Conservation (phyloP, 1,140 invertebrate genomes). For the Bursaphelenchus mucronatus region DNA sequence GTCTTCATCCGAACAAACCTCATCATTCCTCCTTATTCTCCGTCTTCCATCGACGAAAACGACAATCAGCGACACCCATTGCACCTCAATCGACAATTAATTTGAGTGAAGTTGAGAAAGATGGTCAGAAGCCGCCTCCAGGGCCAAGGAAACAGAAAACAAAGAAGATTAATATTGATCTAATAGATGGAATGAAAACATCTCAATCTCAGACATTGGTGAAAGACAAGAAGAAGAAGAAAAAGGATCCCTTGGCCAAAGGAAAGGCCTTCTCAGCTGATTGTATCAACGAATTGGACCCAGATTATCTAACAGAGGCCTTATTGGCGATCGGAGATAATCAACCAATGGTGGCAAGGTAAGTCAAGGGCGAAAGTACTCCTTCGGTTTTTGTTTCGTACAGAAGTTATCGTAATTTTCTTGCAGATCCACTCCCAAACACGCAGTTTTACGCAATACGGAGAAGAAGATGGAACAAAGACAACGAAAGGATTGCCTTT, state of each 20-base stretch:
- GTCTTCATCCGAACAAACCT: neutral
- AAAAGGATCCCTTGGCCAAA: neutral
- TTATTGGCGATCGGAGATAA: conserved; percentile 42
- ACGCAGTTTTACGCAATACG: conserved; percentile 30
- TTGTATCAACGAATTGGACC: conserved; percentile 38
- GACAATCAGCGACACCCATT: conserved; percentile 18
- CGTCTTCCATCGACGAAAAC: conserved; percentile 22
- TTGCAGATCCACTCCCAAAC: conserved; percentile 43
- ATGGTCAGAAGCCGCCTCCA: neutral
- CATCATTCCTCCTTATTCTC: conserved; percentile 19
- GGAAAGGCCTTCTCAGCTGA: conserved; percentile 34
- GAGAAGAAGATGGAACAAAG: conserved; percentile 26
- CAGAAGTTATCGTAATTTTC: neutral
- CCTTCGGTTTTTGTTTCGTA: too few species aligned
- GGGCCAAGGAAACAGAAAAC: neutral
- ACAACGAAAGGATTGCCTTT: conserved; percentile 33
- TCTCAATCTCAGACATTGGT: conserved; percentile 13
- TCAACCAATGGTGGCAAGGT: conserved; percentile 47
- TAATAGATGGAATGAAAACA: neutral
- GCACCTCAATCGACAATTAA: conserved; percentile 15
- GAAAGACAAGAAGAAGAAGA: conserved; percentile 7
- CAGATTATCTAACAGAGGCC: conserved; percentile 41
- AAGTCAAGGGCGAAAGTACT: conserved; percentile 4
- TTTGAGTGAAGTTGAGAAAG: neutral
- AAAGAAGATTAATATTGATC: neutral